Percentiles rank a stretch among this genome's conserved stretches.
Evolutionary conservation across 2,888 invertebrate species (phyloP).

Genomic region (Leucophenga maculata): DNA sequence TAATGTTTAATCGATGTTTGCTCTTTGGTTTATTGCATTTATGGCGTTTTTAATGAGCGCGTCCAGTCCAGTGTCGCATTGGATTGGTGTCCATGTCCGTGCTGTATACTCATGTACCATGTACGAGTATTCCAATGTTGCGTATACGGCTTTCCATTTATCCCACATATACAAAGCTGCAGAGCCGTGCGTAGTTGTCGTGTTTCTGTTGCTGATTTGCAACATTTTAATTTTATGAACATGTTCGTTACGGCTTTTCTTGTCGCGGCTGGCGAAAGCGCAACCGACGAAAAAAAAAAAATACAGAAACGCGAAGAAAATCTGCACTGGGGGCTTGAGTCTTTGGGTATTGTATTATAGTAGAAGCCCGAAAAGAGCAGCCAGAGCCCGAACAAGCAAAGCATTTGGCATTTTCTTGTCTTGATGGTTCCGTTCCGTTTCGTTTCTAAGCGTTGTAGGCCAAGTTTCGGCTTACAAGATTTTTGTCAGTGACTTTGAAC

Average conservation of each 20-base stretch:
- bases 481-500: constrained; percentile 69
- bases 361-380: constrained; percentile 2
- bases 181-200: not conserved
- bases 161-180: not conserved
- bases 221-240: constrained; percentile 69
- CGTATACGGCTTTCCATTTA: too few relatives aligned
- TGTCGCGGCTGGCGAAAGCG: constrained; percentile 21
- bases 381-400: not conserved
- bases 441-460: constrained; percentile 5
- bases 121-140: not conserved
- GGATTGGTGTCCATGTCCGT: not conserved
- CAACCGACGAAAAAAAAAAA: not conserved
- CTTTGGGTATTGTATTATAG: constrained; percentile 17
- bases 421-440: not conserved
- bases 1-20: constrained; percentile 73
- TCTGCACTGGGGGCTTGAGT: constrained; percentile 21
- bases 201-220: constrained; percentile 42
- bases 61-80: constrained; percentile 20
- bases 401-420: not conserved
- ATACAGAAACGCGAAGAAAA: too few relatives aligned
- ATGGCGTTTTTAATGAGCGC: constrained; percentile 72
- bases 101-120: not conserved
- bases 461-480: constrained; percentile 53
- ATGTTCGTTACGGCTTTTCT: constrained; percentile 35
- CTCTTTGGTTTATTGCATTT: constrained; percentile 73